phyloP scores from a whole-genome alignment of 2,113 vertebrate species.

The Globicephala melas region DNA sequence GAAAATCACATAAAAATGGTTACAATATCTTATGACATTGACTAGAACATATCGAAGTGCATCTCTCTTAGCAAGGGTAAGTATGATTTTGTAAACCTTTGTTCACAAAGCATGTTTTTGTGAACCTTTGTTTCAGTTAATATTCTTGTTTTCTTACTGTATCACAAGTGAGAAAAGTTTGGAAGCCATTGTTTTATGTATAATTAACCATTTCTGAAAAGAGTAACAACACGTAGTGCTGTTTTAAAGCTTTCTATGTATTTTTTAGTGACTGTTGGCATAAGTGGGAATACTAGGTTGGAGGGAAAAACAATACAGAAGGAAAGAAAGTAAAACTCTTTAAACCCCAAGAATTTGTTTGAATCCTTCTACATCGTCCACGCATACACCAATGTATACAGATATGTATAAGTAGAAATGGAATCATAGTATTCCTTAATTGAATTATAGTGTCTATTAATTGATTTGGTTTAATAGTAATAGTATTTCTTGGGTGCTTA shows the following conservation, averaged over 20 bases:
- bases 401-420: background rate
- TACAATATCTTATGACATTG: background rate
- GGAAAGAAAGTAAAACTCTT: background rate
- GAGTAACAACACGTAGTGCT: background rate
- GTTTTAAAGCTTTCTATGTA: background rate
- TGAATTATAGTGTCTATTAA: background rate
- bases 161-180: background rate
- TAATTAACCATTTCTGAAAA: conserved; percentile 3
- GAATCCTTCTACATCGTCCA: background rate
- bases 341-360: background rate
- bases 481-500: background rate
- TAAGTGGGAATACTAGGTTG: background rate
- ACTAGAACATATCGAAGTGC: background rate
- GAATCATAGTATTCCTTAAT: background rate
- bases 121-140: background rate
- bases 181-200: background rate
- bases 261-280: background rate
- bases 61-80: background rate
- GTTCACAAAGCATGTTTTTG: background rate
- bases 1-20: background rate
- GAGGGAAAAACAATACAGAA: background rate
- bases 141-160: background rate
- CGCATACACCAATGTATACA: background rate
- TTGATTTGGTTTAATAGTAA: background rate
- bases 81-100: background rate